Evolutionary conservation across 2,888 invertebrate species (phyloP).

Genomic region (Aleiodes alternator): DNA sequence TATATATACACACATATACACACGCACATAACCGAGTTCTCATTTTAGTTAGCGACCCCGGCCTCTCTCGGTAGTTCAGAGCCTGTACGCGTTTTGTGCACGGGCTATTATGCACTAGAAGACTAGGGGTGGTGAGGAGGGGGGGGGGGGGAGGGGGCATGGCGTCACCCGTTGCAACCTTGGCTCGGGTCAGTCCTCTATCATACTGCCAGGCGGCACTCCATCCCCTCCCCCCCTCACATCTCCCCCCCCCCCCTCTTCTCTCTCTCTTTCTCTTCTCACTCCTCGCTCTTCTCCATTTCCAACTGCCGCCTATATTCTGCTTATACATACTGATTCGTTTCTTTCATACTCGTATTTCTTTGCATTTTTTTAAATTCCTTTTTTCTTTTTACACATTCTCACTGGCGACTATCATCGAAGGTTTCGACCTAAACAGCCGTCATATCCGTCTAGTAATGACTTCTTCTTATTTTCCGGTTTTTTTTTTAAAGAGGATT

Average conservation of each 20-base stretch:
- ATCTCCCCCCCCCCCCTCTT: slow-evolving; percentile 7
- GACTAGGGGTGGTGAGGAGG: slow-evolving; percentile 57
- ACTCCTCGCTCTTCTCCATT: slow-evolving; percentile 46
- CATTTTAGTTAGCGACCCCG: slow-evolving; percentile 14
- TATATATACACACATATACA: no score
- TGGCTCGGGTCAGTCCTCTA: slow-evolving; percentile 75
- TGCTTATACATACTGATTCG: slow-evolving; percentile 31
- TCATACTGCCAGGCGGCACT: slow-evolving; percentile 64
- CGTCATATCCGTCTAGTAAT: slow-evolving; percentile 33
- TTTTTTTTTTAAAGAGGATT: no score
- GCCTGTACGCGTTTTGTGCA: slow-evolving; percentile 11
- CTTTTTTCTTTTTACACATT: background rate
- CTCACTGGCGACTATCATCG: background rate
- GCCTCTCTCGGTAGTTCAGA: background rate
- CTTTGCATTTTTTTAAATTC: slow-evolving; percentile 10
- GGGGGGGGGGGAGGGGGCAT: slow-evolving; percentile 50
- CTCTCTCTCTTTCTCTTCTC: slow-evolving; percentile 35
- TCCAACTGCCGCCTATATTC: slow-evolving; percentile 38
- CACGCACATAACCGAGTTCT: slow-evolving; percentile 25
- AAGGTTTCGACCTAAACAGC: slow-evolving; percentile 3
- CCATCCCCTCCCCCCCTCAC: slow-evolving; percentile 30
- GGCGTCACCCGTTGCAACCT: slow-evolving; percentile 74
- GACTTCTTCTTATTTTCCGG: background rate
- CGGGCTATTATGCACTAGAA: slow-evolving; percentile 73
- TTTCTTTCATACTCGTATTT: slow-evolving; percentile 2